Evolutionary conservation across 2,113 vertebrate species (phyloP).

Genomic region (Phyllostomus discolor): DNA sequence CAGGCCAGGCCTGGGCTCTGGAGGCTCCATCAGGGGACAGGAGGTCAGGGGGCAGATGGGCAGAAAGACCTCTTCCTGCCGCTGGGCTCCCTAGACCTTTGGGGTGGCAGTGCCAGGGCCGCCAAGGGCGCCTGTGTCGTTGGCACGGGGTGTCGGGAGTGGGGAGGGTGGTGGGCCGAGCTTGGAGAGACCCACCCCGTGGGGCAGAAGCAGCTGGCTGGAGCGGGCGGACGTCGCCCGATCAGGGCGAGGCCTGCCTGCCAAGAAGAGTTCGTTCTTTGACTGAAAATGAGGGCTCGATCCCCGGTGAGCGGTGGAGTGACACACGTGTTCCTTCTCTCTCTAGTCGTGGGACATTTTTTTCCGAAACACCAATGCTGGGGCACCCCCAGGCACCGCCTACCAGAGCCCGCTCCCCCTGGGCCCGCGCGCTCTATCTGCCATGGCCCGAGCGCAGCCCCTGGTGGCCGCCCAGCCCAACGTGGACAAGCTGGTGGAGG

Average conservation of each 20-base stretch:
- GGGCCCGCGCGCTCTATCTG: slow-evolving; percentile 72
- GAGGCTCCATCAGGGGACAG: background rate
- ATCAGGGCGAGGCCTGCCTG: background rate
- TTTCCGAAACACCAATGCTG: slow-evolving; percentile 91
- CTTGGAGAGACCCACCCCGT: background rate
- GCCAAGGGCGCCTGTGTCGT: background rate
- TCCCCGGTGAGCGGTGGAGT: background rate
- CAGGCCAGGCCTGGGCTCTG: background rate
- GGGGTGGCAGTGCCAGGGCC: background rate
- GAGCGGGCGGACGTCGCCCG: background rate
- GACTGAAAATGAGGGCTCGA: background rate
- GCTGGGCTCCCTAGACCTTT: background rate
- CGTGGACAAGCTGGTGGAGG: slow-evolving; percentile 92
- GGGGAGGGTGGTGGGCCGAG: background rate
- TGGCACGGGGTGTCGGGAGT: background rate
- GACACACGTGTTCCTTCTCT: slow-evolving; percentile 39
- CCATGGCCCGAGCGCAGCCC: slow-evolving; percentile 75
- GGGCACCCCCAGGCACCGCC: slow-evolving; percentile 89
- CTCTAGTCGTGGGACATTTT: slow-evolving; percentile 95
- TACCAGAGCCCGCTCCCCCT: slow-evolving; percentile 89
- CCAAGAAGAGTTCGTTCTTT: background rate
- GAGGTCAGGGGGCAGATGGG: background rate
- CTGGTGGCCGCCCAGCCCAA: slow-evolving; percentile 83
- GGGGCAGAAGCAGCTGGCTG: background rate
- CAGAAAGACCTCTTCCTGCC: background rate